These are phyloP conservation scores for Pitta sordida DNA, from an alignment of 2,113 vertebrate genomes.

Conservation along the genomic window DNA sequence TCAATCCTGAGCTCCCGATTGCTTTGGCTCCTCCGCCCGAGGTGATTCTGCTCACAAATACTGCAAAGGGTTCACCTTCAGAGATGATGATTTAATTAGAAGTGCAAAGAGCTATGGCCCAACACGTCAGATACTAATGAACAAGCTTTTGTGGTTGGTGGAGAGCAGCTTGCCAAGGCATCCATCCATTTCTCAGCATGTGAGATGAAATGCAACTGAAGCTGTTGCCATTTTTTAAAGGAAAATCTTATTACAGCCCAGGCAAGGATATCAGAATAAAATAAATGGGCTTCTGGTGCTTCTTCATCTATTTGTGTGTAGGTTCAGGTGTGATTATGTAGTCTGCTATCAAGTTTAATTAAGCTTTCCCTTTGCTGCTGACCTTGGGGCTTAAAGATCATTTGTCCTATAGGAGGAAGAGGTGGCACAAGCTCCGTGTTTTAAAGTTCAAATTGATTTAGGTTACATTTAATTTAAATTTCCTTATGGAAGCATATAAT, in stretches of 20 bases:
- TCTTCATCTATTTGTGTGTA: conserved; percentile 25
- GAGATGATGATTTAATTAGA: conserved; percentile 32
- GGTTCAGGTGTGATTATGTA: conserved; percentile 28
- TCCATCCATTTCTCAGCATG: neutral
- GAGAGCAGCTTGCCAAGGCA: conserved; percentile 19
- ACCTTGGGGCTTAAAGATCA: conserved; percentile 14
- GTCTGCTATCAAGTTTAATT: conserved; percentile 40
- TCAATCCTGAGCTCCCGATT: neutral
- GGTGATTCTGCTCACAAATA: conserved; percentile 12
- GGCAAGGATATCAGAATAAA: neutral
- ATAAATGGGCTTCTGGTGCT: neutral
- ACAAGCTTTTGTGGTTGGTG: neutral
- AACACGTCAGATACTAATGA: conserved; percentile 4
- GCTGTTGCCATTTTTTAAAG: neutral
- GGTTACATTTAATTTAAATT: neutral
- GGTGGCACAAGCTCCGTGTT: neutral
- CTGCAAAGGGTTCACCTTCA: conserved; percentile 47
- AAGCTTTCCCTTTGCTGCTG: conserved; percentile 20
- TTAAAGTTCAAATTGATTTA: conserved; percentile 33
- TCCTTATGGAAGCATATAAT: conserved; percentile 24
- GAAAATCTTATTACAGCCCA: conserved; percentile 12
- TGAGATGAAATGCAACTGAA: neutral
- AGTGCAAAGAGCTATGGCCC: conserved; percentile 18
- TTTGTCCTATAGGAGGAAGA: neutral
- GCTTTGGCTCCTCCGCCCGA: neutral